Conservation (phyloP, 37 sponge, comb jelly and placozoan genomes). For the Halisarca cf. caerulea region DNA sequence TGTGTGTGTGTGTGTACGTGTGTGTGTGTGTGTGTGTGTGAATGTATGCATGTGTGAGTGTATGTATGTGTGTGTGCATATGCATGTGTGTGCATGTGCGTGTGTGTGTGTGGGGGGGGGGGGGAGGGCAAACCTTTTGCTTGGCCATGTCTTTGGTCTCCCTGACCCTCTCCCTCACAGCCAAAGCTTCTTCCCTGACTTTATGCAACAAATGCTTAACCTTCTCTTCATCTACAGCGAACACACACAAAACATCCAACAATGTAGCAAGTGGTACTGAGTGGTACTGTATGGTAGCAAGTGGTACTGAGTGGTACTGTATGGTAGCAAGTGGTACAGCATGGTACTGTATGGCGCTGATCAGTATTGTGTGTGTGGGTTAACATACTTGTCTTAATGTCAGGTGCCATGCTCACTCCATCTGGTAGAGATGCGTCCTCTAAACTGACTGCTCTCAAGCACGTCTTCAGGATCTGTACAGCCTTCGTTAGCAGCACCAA, state of each 20-base stretch:
- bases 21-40: too few species aligned
- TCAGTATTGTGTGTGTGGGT: too few species aligned
- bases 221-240: background rate
- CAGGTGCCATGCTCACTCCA: background rate
- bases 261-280: background rate
- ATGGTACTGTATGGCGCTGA: too few species aligned
- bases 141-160: background rate
- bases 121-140: constrained; percentile 5
- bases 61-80: too few species aligned
- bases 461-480: constrained; percentile 31
- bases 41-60: too few species aligned
- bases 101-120: background rate
- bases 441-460: constrained; percentile 41
- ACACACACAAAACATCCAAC: background rate
- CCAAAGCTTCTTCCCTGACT: background rate
- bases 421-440: constrained; percentile 25
- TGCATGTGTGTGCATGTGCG: background rate
- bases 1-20: too few species aligned
- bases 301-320: too few species aligned
- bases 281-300: too few species aligned
- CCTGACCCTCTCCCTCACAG: constrained; percentile 3
- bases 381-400: background rate
- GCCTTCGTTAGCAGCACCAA: constrained; percentile 70
- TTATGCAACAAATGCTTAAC: background rate
- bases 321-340: too few species aligned